Evolutionary conservation across 1,140 invertebrate genomes (phyloP).

Genomic region (Drosophila equinoxialis): DNA sequence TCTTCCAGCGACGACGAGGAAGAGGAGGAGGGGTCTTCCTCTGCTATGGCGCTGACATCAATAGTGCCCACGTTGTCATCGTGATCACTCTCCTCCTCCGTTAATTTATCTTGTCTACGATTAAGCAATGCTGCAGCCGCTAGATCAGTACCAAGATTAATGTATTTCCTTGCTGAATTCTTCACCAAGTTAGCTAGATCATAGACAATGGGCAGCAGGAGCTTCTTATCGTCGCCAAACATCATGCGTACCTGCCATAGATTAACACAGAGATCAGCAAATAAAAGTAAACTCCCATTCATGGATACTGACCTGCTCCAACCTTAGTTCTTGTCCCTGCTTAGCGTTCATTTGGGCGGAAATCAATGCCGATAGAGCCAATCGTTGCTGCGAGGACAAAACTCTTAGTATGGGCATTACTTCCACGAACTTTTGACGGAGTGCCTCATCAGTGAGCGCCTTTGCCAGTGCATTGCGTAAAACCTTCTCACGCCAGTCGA

Average conservation of each 20-base stretch:
- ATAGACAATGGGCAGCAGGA: conserved; percentile 86
- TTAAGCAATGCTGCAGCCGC: conserved; percentile 65
- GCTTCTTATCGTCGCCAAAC: conserved; percentile 85
- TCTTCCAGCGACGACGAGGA: conserved; percentile 47
- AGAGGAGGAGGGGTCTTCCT: neutral
- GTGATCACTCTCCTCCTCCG: conserved; percentile 41
- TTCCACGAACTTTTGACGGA: conserved; percentile 84
- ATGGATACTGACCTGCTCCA: conserved; percentile 83
- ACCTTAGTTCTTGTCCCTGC: conserved; percentile 82
- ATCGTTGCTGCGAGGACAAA: conserved; percentile 85
- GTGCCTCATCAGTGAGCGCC: conserved; percentile 59
- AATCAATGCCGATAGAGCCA: conserved; percentile 86
- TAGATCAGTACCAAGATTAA: conserved; percentile 81
- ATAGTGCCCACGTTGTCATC: conserved; percentile 67
- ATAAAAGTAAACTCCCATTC: neutral
- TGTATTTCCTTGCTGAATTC: conserved; percentile 82
- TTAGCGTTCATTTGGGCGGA: conserved; percentile 85
- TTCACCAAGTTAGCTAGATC: conserved; percentile 87
- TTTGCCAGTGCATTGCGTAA: conserved; percentile 74
- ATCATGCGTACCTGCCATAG: conserved; percentile 84
- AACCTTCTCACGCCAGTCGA: conserved; percentile 83
- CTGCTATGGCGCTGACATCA: conserved; percentile 27
- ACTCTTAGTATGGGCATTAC: conserved; percentile 87
- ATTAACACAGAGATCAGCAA: neutral
- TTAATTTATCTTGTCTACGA: conserved; percentile 51